These are phyloP conservation scores for human (Homo sapiens) DNA, from an alignment of 2,113 vertebrate species.

Conservation along the genomic window GRCh38 chr7:42070001-42070500, in stretches of 20 bases:
- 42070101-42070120: not conserved
- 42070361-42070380: not conserved
- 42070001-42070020: not conserved
- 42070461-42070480: not conserved
- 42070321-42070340: not conserved
- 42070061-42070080: not conserved
- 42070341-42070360: not conserved
- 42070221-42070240: not conserved
- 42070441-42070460: not conserved
- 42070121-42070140: not conserved
- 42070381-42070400: not conserved
- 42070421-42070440: not conserved
- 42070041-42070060: accelerated
- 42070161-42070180: not conserved
- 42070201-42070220: not conserved
- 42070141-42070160: not conserved
- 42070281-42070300: not conserved
- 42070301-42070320: not conserved
- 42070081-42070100: not conserved
- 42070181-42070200: not conserved
- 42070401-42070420: not conserved
- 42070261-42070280: not conserved
- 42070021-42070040: not conserved
- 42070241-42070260: not conserved
- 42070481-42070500: too few species aligned